Evolutionary conservation across 2,113 vertebrate genomes (phyloP).

Genomic region (Pygoscelis antarcticus): DNA sequence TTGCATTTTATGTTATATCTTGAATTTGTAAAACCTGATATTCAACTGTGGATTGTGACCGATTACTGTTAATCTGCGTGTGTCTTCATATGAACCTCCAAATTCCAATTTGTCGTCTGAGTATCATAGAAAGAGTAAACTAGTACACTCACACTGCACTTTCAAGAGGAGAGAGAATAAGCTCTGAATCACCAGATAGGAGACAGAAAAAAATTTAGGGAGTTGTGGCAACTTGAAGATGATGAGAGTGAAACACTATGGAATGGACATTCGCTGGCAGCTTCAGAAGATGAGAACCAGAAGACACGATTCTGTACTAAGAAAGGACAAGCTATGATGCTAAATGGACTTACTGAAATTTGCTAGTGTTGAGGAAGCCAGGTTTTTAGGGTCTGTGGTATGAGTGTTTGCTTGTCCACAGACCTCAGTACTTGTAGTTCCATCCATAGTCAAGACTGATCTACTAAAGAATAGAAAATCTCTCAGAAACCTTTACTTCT

Average conservation of each 20-base stretch:
- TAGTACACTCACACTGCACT: not conserved
- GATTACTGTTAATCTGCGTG: not conserved
- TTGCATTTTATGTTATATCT: not conserved
- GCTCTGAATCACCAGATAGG: not conserved
- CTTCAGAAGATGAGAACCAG: not conserved
- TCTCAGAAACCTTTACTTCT: not conserved
- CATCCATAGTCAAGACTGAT: not conserved
- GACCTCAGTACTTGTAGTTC: not conserved
- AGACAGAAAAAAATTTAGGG: not conserved
- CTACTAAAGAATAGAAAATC: not conserved
- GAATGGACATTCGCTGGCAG: not conserved
- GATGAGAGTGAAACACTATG: not conserved
- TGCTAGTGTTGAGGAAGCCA: not conserved
- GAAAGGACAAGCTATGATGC: not conserved
- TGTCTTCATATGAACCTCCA: not conserved
- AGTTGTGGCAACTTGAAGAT: not conserved
- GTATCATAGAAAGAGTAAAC: not conserved
- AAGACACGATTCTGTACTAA: not conserved
- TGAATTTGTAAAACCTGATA: not conserved
- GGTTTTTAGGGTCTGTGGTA: not conserved
- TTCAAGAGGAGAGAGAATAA: not conserved
- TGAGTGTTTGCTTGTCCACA: not conserved
- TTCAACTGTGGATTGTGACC: not conserved
- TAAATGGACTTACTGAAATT: not conserved
- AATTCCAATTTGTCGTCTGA: not conserved